phyloP scores from a whole-genome alignment of 2,888 invertebrate species.

The Saturnia japonica region DNA sequence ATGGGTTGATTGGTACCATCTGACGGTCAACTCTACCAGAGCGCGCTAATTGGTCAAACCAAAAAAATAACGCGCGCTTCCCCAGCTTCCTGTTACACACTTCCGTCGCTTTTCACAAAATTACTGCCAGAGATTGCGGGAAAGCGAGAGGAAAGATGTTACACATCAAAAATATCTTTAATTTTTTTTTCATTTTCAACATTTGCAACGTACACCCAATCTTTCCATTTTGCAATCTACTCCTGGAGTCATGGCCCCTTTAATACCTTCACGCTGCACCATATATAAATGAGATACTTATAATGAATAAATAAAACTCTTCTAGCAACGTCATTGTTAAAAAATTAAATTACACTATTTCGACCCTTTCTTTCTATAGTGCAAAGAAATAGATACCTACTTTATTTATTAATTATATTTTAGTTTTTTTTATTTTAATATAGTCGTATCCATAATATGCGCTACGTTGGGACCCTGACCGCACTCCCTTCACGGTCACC shows the following conservation, averaged over 20 bases:
- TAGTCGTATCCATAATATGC: background rate
- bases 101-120: too few species aligned
- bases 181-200: background rate
- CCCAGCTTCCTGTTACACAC: too few species aligned
- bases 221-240: background rate
- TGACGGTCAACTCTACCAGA: too few species aligned
- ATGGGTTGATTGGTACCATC: too few species aligned
- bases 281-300: background rate
- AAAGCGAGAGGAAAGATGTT: too few species aligned
- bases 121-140: too few species aligned
- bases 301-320: background rate
- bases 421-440: background rate
- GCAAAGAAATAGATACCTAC: too few species aligned
- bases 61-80: too few species aligned
- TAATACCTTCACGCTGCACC: background rate
- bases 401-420: too few species aligned
- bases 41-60: too few species aligned
- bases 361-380: background rate
- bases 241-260: background rate
- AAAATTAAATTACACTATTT: background rate
- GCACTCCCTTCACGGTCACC: background rate
- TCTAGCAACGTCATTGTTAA: background rate
- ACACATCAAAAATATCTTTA: background rate
- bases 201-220: background rate
- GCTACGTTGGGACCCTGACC: background rate